A percentile compares a stretch with the other conserved stretches of the same genome.
phyloP scores from a whole-genome alignment of 2,888 invertebrate genomes.

The Erpobdella octoculata region DNA sequence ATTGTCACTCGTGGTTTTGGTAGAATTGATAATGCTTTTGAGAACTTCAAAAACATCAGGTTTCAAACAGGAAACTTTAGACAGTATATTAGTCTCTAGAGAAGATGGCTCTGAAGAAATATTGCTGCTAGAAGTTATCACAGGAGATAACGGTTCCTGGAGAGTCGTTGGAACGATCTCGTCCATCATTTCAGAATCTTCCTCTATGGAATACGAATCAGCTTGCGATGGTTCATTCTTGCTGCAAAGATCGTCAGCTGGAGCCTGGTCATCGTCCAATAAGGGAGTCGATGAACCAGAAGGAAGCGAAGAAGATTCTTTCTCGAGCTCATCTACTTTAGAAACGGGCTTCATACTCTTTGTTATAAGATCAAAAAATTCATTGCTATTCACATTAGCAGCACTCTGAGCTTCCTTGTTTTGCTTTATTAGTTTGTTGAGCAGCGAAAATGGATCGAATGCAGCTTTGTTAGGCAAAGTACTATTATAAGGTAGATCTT shows the following conservation, averaged over 20 bases:
- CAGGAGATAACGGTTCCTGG: no score
- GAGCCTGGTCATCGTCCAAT: neutral
- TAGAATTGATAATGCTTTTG: slow-evolving; percentile 8
- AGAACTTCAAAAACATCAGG: slow-evolving; percentile 14
- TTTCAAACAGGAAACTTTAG: neutral
- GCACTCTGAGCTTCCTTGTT: neutral
- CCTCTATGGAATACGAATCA: neutral
- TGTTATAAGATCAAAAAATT: neutral
- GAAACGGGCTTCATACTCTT: neutral
- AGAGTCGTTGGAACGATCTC: neutral
- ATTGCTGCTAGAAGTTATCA: no score
- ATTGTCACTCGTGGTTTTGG: neutral
- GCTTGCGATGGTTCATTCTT: neutral
- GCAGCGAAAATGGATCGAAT: slow-evolving; percentile 8
- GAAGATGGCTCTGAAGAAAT: no score
- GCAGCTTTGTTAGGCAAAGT: no score
- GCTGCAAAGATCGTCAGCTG: neutral
- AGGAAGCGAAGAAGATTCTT: neutral
- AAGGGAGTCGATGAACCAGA: neutral
- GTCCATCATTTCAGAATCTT: neutral
- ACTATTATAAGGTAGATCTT: no score
- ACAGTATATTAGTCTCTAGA: neutral
- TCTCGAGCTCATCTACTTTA: no score
- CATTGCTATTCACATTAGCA: neutral
- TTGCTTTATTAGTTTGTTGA: slow-evolving; percentile 1